Conservation (phyloP, 2,113 vertebrate species). For the Oceanites oceanicus region DNA sequence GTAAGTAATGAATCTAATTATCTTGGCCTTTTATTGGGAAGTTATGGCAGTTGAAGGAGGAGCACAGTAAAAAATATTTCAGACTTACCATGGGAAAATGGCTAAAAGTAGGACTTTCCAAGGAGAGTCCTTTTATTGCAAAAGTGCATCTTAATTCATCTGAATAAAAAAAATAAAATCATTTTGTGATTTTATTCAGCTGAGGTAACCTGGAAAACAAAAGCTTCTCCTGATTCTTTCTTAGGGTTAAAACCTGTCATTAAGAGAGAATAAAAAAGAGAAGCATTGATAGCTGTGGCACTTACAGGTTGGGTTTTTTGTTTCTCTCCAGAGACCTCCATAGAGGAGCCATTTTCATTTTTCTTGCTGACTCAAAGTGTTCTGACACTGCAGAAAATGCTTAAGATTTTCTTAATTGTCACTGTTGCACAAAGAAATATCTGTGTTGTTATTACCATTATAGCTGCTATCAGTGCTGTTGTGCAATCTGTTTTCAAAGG, state of each 20-base stretch:
- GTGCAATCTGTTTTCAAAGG: constrained; percentile 29
- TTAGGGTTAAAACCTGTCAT: neutral
- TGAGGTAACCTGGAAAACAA: neutral
- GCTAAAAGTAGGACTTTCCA: neutral
- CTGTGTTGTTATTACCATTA: neutral
- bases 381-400: neutral
- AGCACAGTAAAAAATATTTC: neutral
- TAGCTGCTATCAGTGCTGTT: neutral
- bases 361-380: neutral
- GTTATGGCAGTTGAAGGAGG: neutral
- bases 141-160: neutral
- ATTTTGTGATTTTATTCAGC: neutral
- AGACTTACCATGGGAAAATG: neutral
- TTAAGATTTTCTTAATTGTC: constrained; percentile 13
- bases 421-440: neutral
- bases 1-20: neutral
- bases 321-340: neutral
- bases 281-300: neutral
- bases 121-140: neutral
- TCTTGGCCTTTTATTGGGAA: neutral
- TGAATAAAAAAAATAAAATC: neutral
- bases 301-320: neutral
- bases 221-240: neutral
- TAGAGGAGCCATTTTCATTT: neutral
- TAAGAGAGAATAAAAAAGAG: neutral